Conservation (phyloP, 1,140 invertebrate species). For the Drosophila paulistorum region DNA sequence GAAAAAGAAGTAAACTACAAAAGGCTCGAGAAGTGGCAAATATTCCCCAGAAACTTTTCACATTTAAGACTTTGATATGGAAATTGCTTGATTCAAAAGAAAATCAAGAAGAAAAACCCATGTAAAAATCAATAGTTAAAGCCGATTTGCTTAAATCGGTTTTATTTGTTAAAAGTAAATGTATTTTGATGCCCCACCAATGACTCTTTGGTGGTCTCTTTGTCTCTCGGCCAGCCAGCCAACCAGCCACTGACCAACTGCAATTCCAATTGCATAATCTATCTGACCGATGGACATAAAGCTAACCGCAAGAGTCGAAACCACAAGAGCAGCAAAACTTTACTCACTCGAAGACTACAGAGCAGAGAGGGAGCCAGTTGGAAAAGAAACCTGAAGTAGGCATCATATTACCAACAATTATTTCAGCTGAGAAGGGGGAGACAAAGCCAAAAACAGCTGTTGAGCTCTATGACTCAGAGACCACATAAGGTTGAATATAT, state of each 20-base stretch:
- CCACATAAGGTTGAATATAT: slow-evolving; percentile 16
- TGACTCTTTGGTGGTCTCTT: slow-evolving; percentile 47
- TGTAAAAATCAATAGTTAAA: neutral
- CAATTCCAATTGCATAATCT: slow-evolving; percentile 46
- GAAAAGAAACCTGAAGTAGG: slow-evolving; percentile 4
- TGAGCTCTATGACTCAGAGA: slow-evolving; percentile 41
- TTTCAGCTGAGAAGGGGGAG: neutral
- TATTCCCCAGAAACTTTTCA: slow-evolving; percentile 38
- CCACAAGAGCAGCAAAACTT: slow-evolving; percentile 31
- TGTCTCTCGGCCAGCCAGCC: no score
- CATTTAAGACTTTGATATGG: slow-evolving; percentile 65
- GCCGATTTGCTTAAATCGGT: slow-evolving; percentile 22
- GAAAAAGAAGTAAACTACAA: slow-evolving; percentile 40
- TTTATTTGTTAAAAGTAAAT: slow-evolving; percentile 36
- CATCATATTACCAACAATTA: slow-evolving; percentile 17
- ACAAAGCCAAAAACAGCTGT: slow-evolving; percentile 35
- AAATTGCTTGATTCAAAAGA: slow-evolving; percentile 33
- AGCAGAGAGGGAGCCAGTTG: neutral
- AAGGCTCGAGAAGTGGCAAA: slow-evolving; percentile 23
- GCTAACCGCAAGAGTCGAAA: slow-evolving; percentile 40
- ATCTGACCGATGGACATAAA: slow-evolving; percentile 42
- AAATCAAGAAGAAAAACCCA: slow-evolving; percentile 9
- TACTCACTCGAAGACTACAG: neutral
- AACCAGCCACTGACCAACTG: neutral
- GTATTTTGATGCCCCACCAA: slow-evolving; percentile 27